These are phyloP conservation scores for Elysia chlorotica DNA, from an alignment of 1,140 invertebrate genomes.

Conservation along the genomic window DNA sequence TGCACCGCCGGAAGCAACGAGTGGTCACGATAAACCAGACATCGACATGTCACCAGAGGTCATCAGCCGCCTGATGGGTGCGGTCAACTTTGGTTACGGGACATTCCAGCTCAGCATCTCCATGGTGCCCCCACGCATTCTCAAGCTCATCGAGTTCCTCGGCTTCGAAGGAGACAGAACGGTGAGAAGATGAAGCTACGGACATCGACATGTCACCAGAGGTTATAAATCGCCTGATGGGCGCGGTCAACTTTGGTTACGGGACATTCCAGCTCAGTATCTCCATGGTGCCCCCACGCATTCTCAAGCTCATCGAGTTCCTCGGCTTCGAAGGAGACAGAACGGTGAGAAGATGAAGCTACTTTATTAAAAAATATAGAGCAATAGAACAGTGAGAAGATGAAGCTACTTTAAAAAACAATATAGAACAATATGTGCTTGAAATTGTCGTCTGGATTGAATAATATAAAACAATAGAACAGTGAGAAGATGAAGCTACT, in stretches of 20 bases:
- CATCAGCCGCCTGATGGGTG: constrained; percentile 70
- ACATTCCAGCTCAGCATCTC: constrained; percentile 75
- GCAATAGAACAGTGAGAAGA: too few relatives aligned
- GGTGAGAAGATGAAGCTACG: constrained; percentile 42
- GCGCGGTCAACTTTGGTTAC: constrained; percentile 75
- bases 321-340: constrained; percentile 76
- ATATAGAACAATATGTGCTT: too few relatives aligned
- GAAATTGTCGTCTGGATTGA: too few relatives aligned
- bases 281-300: constrained; percentile 72
- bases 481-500: too few relatives aligned
- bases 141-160: constrained; percentile 73
- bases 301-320: constrained; percentile 72
- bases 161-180: constrained; percentile 75
- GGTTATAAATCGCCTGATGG: constrained; percentile 69
- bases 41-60: constrained; percentile 43
- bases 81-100: constrained; percentile 77
- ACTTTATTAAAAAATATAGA: too few relatives aligned
- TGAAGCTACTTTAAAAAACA: too few relatives aligned
- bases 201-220: constrained; percentile 43
- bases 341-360: constrained; percentile 50
- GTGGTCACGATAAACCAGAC: constrained; percentile 36
- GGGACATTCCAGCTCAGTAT: constrained; percentile 75
- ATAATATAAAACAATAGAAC: too few relatives aligned
- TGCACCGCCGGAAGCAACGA: too few relatives aligned
- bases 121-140: constrained; percentile 71